These are phyloP conservation scores for Poecilia wingei DNA, from an alignment of 2,797 vertebrate genomes.

Conservation along the genomic window DNA sequence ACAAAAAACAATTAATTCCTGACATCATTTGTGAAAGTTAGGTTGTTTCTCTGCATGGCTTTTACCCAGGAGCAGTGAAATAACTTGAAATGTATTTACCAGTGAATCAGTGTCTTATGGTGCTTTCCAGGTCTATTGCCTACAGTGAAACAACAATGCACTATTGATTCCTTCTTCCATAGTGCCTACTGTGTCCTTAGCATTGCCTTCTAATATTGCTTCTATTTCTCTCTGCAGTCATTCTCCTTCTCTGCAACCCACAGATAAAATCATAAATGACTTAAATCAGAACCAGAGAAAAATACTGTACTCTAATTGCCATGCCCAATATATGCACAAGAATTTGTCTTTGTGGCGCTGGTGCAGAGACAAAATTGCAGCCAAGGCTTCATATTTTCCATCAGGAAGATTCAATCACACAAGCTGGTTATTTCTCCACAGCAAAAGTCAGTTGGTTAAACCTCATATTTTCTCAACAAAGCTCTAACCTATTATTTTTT, in stretches of 20 bases:
- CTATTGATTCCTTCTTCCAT: conserved; percentile 66
- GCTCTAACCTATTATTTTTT: conserved; percentile 22
- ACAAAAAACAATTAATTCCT: conserved; percentile 28
- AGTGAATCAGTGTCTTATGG: conserved; percentile 49
- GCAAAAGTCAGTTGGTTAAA: conserved; percentile 36
- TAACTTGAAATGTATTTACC: conserved; percentile 48
- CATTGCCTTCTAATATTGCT: conserved; percentile 33
- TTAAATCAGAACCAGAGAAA: conserved; percentile 48
- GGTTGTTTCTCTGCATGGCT: conserved; percentile 25
- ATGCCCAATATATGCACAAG: conserved; percentile 42
- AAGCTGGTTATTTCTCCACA: conserved; percentile 47
- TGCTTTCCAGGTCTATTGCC: conserved; percentile 60
- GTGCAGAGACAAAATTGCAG: conserved; percentile 43
- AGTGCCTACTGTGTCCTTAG: conserved; percentile 52
- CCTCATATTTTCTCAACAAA: conserved; percentile 43
- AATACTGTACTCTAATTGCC: conserved; percentile 51
- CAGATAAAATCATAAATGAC: conserved; percentile 39
- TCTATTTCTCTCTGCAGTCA: conserved; percentile 24
- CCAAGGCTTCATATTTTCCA: conserved; percentile 20
- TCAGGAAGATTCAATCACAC: conserved; percentile 36
- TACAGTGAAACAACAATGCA: conserved; percentile 62
- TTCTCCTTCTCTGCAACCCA: conserved; percentile 32
- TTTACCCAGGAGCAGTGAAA: conserved; percentile 52
- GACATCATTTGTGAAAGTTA: conserved; percentile 33
- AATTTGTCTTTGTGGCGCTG: conserved; percentile 36